These are phyloP conservation scores for Maconellicoccus hirsutus DNA, from an alignment of 1,140 invertebrate species.

Conservation along the genomic window DNA sequence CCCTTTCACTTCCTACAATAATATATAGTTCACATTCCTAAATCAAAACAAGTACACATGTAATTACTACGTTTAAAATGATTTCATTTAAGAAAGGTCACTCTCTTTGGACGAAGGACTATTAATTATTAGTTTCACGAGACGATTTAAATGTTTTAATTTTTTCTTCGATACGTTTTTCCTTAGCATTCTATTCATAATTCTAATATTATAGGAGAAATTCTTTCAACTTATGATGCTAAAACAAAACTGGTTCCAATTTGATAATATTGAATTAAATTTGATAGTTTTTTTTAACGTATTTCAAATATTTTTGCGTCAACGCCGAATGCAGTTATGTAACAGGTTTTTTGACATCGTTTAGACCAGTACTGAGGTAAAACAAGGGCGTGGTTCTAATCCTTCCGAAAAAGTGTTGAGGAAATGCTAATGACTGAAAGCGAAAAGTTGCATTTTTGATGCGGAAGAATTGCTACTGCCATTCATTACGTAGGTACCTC, in stretches of 20 bases:
- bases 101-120: slow-evolving; percentile 4
- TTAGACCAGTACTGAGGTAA: not conserved
- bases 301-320: not conserved
- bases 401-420: not conserved
- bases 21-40: not conserved
- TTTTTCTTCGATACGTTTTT: no score
- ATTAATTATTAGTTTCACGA: not conserved
- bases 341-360: not conserved
- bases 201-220: no score
- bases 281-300: not conserved
- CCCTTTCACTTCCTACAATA: slow-evolving; percentile 15
- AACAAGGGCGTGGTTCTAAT: not conserved
- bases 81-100: slow-evolving; percentile 19
- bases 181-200: no score
- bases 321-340: not conserved
- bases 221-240: not conserved
- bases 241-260: not conserved
- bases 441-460: no score
- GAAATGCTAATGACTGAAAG: not conserved
- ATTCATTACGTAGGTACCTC: no score
- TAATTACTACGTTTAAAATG: not conserved
- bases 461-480: no score
- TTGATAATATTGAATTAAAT: not conserved
- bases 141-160: no score
- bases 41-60: not conserved